These are phyloP conservation scores for Pipistrellus nathusii DNA, from an alignment of 2,797 vertebrate genomes.

Conservation along the genomic window DNA sequence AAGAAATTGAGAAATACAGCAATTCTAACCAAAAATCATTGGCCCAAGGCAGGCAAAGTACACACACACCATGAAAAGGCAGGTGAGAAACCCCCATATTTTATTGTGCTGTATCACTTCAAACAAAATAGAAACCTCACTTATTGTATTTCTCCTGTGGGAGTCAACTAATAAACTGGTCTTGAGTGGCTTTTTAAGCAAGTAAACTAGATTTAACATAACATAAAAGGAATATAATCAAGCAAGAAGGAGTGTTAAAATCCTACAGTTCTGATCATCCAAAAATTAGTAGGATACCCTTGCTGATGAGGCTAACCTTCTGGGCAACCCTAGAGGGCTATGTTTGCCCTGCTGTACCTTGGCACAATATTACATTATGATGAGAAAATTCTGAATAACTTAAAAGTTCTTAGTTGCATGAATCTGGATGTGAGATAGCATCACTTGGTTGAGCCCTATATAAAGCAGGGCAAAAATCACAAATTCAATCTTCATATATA, in stretches of 20 bases:
- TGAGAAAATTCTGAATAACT: not conserved
- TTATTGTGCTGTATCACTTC: not conserved
- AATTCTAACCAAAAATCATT: slow-evolving; percentile 16
- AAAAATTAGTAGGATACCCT: not conserved
- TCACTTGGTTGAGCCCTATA: not conserved
- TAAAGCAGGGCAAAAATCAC: slow-evolving; percentile 39
- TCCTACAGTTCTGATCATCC: not conserved
- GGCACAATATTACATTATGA: not conserved
- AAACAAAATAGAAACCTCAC: not conserved
- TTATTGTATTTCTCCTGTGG: not conserved
- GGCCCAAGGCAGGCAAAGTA: not conserved
- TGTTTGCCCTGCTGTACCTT: not conserved
- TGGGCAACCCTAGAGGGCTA: not conserved
- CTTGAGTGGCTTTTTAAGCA: not conserved
- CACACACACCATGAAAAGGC: not conserved
- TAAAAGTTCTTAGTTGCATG: slow-evolving; percentile 28
- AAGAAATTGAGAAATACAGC: slow-evolving; percentile 20
- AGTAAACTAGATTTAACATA: not conserved
- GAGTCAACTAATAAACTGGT: not conserved
- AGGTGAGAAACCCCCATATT: not conserved
- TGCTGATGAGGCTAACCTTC: not conserved
- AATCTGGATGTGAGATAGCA: not conserved
- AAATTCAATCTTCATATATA: not conserved
- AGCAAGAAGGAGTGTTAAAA: not conserved
- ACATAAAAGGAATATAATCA: not conserved